These are phyloP conservation scores for Craniophora ligustri DNA, from an alignment of 2,888 invertebrate genomes.

Conservation along the genomic window DNA sequence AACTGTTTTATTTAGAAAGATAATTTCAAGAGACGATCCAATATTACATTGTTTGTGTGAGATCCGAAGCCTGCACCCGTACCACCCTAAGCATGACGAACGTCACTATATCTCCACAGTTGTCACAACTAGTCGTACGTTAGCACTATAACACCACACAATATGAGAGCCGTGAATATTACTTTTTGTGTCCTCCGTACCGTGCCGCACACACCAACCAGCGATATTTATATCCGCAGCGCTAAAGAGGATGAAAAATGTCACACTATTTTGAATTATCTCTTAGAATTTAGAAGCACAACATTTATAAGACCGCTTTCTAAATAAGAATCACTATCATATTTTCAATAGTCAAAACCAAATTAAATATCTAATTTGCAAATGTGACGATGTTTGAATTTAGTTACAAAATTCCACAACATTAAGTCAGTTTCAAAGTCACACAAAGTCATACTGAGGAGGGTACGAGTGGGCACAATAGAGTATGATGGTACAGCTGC, in stretches of 20 bases:
- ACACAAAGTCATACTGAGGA: conserved; percentile 63
- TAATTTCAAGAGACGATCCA: conserved; percentile 21
- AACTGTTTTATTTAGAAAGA: conserved; percentile 55
- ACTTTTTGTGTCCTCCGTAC: conserved; percentile 46
- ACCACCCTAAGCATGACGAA: conserved; percentile 85
- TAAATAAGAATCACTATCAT: conserved; percentile 22
- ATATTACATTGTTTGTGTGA: conserved; percentile 70
- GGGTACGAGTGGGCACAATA: conserved; percentile 80
- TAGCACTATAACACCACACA: conserved; percentile 66
- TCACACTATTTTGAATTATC: conserved; percentile 34
- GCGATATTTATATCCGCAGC: conserved; percentile 36
- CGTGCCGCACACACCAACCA: conserved; percentile 45
- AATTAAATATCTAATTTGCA: conserved; percentile 19
- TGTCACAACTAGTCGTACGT: conserved; percentile 65
- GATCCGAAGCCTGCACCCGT: conserved; percentile 83
- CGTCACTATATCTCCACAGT: conserved; percentile 64
- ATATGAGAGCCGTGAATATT: conserved; percentile 53
- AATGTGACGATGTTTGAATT: conserved; percentile 39
- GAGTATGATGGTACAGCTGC: conserved; percentile 94
- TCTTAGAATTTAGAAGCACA: conserved; percentile 37
- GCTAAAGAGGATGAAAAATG: conserved; percentile 37
- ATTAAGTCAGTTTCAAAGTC: conserved; percentile 40
- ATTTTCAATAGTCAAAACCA: conserved; percentile 10
- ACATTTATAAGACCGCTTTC: conserved; percentile 35
- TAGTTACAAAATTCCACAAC: conserved; percentile 38